A percentile compares a stretch with the other conserved stretches of the same genome.
Conservation (phyloP, 2,797 vertebrate species). For the Scyliorhinus canicula region DNA sequence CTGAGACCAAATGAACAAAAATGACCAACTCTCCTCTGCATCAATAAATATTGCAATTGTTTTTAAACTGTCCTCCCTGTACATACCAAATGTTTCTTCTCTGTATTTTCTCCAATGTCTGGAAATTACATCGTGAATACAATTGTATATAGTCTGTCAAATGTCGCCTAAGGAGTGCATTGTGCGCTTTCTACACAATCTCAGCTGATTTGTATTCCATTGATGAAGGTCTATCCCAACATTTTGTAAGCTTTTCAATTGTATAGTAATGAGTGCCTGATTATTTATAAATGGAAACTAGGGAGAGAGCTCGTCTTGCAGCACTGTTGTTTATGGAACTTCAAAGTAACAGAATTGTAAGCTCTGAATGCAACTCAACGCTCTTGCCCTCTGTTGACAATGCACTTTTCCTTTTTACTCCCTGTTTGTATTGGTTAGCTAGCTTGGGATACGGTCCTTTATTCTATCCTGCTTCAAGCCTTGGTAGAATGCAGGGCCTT, state of each 20-base stretch:
- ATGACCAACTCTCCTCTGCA: not conserved
- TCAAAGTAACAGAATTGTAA: not conserved
- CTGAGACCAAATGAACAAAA: too few species aligned
- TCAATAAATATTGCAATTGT: not conserved
- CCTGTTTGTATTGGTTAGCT: not conserved
- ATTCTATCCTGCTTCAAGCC: not conserved
- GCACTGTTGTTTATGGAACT: not conserved
- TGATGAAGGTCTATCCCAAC: not conserved
- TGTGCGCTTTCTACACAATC: not conserved
- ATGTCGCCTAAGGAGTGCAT: not conserved
- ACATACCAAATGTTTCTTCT: not conserved
- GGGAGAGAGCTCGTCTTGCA: not conserved
- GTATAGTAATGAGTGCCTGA: not conserved
- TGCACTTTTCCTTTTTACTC: not conserved
- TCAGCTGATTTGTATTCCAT: not conserved
- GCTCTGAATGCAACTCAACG: not conserved
- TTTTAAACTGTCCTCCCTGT: not conserved
- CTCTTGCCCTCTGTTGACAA: not conserved
- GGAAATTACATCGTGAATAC: not conserved
- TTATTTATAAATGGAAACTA: not conserved
- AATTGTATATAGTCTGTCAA: not conserved
- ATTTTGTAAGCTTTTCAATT: not conserved
- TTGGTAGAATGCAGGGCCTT: not conserved
- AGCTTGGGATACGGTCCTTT: not conserved
- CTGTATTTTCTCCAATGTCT: not conserved